Base-by-base conservation (phyloP, 2,797 vertebrate genomes). In the Florisuga fusca region DNA sequence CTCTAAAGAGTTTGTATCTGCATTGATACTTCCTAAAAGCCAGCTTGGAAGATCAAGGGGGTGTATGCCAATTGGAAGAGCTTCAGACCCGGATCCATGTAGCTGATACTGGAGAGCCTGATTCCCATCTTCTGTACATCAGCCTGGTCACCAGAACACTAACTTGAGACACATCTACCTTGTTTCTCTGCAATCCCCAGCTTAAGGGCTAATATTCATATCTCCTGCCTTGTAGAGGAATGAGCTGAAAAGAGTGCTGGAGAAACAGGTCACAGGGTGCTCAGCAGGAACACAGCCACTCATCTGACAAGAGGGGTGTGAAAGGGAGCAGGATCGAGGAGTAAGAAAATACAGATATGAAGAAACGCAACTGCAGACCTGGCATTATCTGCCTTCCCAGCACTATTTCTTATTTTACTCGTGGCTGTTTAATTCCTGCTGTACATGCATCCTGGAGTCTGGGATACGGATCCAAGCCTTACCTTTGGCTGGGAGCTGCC, bases 301-400 rank as follows among this genome's bases (percentile, higher is more conserved):
- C 8, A 1, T 71, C n/a, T 66, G 68, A 51, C 29, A 21, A 21
- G 48, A 16, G 46, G 69, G 4, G 13, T 50, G 20, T 55, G 50
- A 71, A 25, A 71, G 22, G 10, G 69, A 66, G 50, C 0, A 0
- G 31, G 38, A 43, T 33, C 1, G 1, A 61, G 8, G 27, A 58
- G 4, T 69, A 27, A 78, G 33, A 21, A 67, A 77, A 67, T 61
- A 50, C 15, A 75, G 14, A 21, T 50, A 31, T 33, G 54, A 57
- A 48, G 76, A n/a, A 75, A 51, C 25, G n/a, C 36, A 55, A 1
- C 18, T 66, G 53, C 46, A 84, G 29, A 41, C 8, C n/a, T 41
- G 48, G 63, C 18, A 9, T 55, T 38, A 33, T 55, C 34, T 71
- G 21, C 29, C n/a, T 62, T 57, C 26, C 25, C 19, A 61, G 58